Evolutionary conservation across 2,888 invertebrate species (phyloP).

Genomic region (Ligdia adustata): DNA sequence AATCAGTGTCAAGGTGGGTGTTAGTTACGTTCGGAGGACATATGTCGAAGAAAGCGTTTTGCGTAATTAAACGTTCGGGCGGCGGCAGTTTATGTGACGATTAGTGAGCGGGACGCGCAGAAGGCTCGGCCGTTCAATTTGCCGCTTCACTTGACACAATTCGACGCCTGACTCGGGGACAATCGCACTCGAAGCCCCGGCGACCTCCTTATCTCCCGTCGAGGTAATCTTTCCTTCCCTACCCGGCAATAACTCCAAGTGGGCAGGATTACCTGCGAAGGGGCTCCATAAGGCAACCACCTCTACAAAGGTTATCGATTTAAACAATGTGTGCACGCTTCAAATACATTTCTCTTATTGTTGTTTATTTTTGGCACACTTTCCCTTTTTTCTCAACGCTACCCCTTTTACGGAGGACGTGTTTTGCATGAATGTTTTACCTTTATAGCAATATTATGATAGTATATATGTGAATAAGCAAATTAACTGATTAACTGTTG

Average conservation of each 20-base stretch:
- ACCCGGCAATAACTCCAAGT: slow-evolving; percentile 83
- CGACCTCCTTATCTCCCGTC: slow-evolving; percentile 84
- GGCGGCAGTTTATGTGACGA: slow-evolving; percentile 80
- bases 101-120: slow-evolving; percentile 78
- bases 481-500: not conserved
- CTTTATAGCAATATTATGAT: not conserved
- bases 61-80: slow-evolving; percentile 77
- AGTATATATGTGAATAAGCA: not conserved
- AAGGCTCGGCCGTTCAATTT: slow-evolving; percentile 84
- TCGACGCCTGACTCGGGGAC: slow-evolving; percentile 84
- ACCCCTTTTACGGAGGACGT: slow-evolving; percentile 26
- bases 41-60: slow-evolving; percentile 59
- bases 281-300: slow-evolving; percentile 78
- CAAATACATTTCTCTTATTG: slow-evolving; percentile 61
- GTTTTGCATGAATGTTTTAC: slow-evolving; percentile 29
- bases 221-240: slow-evolving; percentile 84
- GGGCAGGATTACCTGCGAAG: slow-evolving; percentile 83
- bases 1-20: slow-evolving; percentile 26
- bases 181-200: slow-evolving; percentile 83
- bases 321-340: slow-evolving; percentile 73
- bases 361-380: slow-evolving; percentile 48
- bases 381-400: slow-evolving; percentile 32
- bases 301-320: slow-evolving; percentile 81
- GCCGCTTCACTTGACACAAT: slow-evolving; percentile 84
- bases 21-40: slow-evolving; percentile 36